Evolutionary conservation across 53 echinoderm and acorn worm species (phyloP).

Genomic region (Stichopus horrens): DNA sequence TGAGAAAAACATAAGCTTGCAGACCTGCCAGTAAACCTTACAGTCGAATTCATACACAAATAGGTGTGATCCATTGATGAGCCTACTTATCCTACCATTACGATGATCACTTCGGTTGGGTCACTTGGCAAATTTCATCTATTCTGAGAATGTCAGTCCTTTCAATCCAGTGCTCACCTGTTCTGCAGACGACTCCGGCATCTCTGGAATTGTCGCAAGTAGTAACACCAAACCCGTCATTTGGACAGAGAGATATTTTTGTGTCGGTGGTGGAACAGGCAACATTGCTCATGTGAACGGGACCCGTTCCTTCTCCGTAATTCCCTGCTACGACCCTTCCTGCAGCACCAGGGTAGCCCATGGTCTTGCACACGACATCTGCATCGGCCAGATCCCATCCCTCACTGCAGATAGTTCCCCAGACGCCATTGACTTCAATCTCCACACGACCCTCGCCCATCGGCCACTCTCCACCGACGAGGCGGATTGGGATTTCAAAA

Average conservation of each 20-base stretch:
- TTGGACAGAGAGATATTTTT: slow-evolving; percentile 53
- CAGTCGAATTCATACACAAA: too few relatives aligned
- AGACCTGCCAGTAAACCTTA: too few relatives aligned
- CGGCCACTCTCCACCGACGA: slow-evolving; percentile 32
- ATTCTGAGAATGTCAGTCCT: background rate
- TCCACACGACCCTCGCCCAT: slow-evolving; percentile 33
- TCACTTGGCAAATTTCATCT: background rate
- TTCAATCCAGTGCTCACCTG: slow-evolving; percentile 21
- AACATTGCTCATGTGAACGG: background rate
- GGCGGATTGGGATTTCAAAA: slow-evolving; percentile 24
- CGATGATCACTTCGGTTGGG: background rate
- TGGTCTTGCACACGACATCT: background rate
- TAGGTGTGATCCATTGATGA: too few relatives aligned
- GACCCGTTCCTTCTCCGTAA: slow-evolving; percentile 24
- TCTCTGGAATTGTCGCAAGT: slow-evolving; percentile 65
- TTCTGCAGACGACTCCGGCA: slow-evolving; percentile 73
- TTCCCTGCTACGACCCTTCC: background rate
- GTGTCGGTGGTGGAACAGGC: background rate
- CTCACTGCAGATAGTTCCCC: slow-evolving; percentile 33
- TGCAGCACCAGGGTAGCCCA: slow-evolving; percentile 24
- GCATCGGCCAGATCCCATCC: slow-evolving; percentile 28
- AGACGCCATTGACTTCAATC: background rate
- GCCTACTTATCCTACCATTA: too few relatives aligned
- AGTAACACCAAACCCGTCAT: slow-evolving; percentile 46
- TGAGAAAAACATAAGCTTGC: too few relatives aligned